Evolutionary conservation across 2,113 vertebrate species (phyloP), one percentile per base, ranked within the genome.

Genomic region (Formicarius rufipectus): DNA sequence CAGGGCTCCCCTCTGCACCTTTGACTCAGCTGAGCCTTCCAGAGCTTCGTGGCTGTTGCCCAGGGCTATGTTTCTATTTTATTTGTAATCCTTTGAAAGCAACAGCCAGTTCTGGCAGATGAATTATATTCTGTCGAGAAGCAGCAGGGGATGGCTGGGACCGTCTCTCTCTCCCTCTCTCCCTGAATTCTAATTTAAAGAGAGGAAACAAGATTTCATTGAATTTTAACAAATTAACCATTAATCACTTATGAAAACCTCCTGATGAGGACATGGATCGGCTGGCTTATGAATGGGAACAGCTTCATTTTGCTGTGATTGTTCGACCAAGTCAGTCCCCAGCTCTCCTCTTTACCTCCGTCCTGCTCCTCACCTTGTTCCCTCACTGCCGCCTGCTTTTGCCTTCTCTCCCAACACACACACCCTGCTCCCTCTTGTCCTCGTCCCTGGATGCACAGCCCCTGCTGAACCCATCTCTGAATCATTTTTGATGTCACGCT

Each of bases 161-260:
- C 93, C 0, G 37, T 95, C 68, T 94, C 81, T 83, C 59, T 35
- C 80, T 84, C 86, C 89, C 77, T 84, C 92, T 92, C 87, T 93
- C 91, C 66, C 84, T 64, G 94, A 94, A 95, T 96, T 91, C 94
- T 95, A 95, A 96, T 96, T 97, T 97, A 87, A 95, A 97, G 74
- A 91, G 87, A 94, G 90, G 92, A 96, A 95, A 97, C 86, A 93
- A 93, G 95, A 97, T 95, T 97, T 95, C 96, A 96, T 96, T 93
- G 96, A 96, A 95, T 96, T 97, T 96, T 95, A 96, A 96, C 97
- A 96, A 97, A 96, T 96, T 94, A 81, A 90, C 91, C 95, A 96
- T 95, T 94, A 96, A 96, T 96, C 95, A 96, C 95, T 97, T 95
- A 96, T 96, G 95, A 96, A 97, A 96, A 94, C 90, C 93, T 95